Evolutionary conservation across 2,113 vertebrate species (phyloP), one percentile per base, ranked within the genome.

Genomic region (Ellobius talpinus): DNA sequence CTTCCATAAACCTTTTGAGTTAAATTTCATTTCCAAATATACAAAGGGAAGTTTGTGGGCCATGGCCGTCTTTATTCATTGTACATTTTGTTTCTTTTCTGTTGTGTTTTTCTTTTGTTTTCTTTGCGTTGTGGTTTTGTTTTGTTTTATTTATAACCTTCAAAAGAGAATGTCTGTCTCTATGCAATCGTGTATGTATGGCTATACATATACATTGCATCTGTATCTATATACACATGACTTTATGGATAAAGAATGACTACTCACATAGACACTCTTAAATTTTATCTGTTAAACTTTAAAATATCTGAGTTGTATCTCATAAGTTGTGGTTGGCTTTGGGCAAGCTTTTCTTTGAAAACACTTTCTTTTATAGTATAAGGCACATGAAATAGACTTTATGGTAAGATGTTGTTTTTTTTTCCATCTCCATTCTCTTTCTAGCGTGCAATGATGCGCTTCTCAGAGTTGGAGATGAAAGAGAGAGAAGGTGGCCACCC

Each of bases 391-490:
- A 97, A 93, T 79, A 82, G 96, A 98, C 98, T 98, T 98, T 97
- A 98, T 94, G 96, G 96, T 97, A 98, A 98, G 98, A 98, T 97
- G 97, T 68, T 86, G 66, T 72, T 98, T 98, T 55, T 55, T 97
- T 98, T 98, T 97, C 98, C 98, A 98, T 99, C 99, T 99, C 97
- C 98, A 26, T 99, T 99, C 98, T 99, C 98, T 99, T 99, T 99
- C 97, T 99, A 99, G 99, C 99, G 99, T 97, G 99, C 99, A 96
- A 99, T 99, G 99, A 99, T 99, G 99, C 99, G 99, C 96, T 99
- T 99, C 99, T 99, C 99, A 90, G 99, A 99, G 99, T 99, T 99
- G 98, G 99, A 99, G 99, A 99, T 99, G 99, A 99, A 99, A 99
- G 99, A 99, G 97, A 99, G 99, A 98, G 99, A 99, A 98, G 99